phyloP scores from a whole-genome alignment of 2,113 vertebrate species.

The Stigmatopora argus region DNA sequence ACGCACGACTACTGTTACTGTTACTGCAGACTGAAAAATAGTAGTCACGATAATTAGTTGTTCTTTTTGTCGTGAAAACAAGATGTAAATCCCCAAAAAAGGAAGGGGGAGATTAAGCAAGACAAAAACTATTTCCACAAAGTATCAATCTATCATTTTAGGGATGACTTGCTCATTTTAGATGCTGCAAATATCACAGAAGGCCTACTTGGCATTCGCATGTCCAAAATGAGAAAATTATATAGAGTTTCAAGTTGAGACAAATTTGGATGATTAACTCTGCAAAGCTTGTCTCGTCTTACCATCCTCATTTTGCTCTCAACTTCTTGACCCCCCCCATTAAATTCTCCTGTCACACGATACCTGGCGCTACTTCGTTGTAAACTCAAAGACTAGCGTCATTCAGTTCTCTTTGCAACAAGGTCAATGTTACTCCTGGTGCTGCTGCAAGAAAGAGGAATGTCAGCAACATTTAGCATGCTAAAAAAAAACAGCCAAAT shows the following conservation, averaged over 20 bases:
- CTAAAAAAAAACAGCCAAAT: constrained; percentile 40
- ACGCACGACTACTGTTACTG: constrained; percentile 4
- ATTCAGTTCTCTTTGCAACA: constrained; percentile 23
- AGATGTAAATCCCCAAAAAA: neutral
- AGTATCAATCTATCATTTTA: neutral
- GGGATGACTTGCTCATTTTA: neutral
- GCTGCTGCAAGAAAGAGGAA: constrained; percentile 26
- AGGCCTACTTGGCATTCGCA: neutral
- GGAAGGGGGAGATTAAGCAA: neutral
- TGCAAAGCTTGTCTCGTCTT: constrained; percentile 1
- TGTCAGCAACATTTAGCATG: constrained; percentile 58
- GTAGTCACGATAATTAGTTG: neutral
- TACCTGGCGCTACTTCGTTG: constrained; percentile 48
- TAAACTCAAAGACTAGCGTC: constrained; percentile 42
- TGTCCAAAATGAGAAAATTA: constrained; percentile 7
- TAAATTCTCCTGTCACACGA: constrained; percentile 29
- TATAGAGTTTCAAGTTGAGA: neutral
- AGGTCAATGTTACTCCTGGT: constrained; percentile 35
- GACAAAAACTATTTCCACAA: neutral
- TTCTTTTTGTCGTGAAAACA: neutral
- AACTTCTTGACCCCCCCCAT: constrained; percentile 14
- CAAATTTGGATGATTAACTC: constrained; percentile 3
- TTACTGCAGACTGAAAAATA: no score
- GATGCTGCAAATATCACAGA: neutral
- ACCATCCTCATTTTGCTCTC: constrained; percentile 1